phyloP scores from a whole-genome alignment of 2,888 invertebrate species.

The Chloroclystis v-ata region DNA sequence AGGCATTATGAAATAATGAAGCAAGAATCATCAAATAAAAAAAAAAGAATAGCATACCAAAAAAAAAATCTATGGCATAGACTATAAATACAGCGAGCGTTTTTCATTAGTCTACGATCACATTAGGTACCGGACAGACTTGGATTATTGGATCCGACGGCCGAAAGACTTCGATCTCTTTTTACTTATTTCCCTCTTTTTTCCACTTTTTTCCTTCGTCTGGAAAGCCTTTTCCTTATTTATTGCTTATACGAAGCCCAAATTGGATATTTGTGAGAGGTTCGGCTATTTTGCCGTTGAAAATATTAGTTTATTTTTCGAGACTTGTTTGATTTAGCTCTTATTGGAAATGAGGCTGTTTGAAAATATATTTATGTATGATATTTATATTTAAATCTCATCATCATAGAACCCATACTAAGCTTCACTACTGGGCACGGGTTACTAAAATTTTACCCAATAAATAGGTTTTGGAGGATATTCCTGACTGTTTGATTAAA shows the following conservation, averaged over 20 bases:
- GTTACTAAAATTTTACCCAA: no score
- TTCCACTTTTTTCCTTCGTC: slow-evolving; percentile 47
- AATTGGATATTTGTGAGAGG: slow-evolving; percentile 76
- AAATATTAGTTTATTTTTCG: slow-evolving; percentile 49
- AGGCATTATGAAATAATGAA: no score
- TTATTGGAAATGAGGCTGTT: neutral
- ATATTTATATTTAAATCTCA: no score
- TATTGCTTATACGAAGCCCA: slow-evolving; percentile 76
- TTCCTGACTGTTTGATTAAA: no score
- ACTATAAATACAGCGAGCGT: slow-evolving; percentile 54
- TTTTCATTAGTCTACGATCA: slow-evolving; percentile 78
- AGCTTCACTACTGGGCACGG: no score
- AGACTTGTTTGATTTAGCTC: slow-evolving; percentile 21
- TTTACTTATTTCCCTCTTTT: slow-evolving; percentile 64
- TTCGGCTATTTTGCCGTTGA: slow-evolving; percentile 60
- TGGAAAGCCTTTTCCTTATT: slow-evolving; percentile 78
- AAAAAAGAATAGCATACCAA: no score
- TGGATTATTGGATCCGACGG: slow-evolving; percentile 78
- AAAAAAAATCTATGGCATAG: no score
- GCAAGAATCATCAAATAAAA: no score
- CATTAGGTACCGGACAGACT: slow-evolving; percentile 77
- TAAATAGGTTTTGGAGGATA: no score
- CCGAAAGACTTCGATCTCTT: slow-evolving; percentile 76
- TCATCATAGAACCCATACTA: no score
- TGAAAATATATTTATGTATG: no score